Conservation (phyloP, 2,797 vertebrate species). For the Synaphobranchus kaupii region DNA sequence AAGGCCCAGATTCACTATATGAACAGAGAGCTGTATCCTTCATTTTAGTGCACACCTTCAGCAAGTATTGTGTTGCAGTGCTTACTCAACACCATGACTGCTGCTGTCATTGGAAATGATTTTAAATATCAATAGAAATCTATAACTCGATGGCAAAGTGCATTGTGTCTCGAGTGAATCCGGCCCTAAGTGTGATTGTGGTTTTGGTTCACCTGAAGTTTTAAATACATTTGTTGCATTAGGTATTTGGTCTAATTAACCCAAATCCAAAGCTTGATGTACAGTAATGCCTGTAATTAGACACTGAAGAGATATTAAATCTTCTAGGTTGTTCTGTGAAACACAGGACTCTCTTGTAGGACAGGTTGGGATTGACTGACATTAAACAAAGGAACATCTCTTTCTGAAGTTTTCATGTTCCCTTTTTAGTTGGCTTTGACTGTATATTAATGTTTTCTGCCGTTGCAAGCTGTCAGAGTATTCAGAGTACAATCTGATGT, state of each 20-base stretch:
- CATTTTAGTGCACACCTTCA: too few relatives aligned
- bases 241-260: neutral
- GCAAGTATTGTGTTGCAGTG: too few relatives aligned
- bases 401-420: neutral
- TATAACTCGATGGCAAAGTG: too few relatives aligned
- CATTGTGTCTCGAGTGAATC: too few relatives aligned
- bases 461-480: neutral
- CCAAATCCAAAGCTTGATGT: neutral
- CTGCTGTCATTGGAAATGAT: too few relatives aligned
- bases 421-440: neutral
- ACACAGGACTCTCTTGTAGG: neutral
- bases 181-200: neutral
- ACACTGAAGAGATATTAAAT: neutral
- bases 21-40: too few relatives aligned
- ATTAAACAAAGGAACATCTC: too few relatives aligned
- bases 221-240: neutral
- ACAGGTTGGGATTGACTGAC: neutral
- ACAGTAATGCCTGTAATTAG: too few relatives aligned
- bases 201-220: neutral
- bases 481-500: neutral
- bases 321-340: neutral
- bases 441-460: neutral
- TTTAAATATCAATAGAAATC: too few relatives aligned
- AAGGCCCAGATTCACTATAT: too few relatives aligned
- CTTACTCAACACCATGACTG: too few relatives aligned